Evolutionary conservation across 2,888 invertebrate genomes (phyloP).

Genomic region (Leucoma salicis): DNA sequence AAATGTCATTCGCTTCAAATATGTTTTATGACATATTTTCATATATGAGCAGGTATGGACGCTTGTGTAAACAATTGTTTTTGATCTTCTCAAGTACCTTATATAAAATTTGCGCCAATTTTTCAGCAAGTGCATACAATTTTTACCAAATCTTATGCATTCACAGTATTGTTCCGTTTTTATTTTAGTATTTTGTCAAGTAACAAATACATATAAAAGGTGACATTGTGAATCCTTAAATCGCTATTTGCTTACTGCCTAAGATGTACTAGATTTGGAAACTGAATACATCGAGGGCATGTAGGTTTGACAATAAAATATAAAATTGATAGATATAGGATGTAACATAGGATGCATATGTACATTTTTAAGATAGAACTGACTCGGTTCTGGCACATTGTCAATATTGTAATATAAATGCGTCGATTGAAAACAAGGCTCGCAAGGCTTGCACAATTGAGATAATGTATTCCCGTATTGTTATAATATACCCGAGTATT

Average conservation of each 20-base stretch:
- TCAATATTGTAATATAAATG: slow-evolving; percentile 19
- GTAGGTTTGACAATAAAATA: slow-evolving; percentile 62
- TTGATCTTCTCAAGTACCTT: not conserved
- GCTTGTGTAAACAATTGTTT: too few species aligned
- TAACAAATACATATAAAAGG: not conserved
- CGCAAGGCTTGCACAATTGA: slow-evolving; percentile 27
- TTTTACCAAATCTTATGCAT: not conserved
- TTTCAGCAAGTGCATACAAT: not conserved
- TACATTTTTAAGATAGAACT: slow-evolving; percentile 26
- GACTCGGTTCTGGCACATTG: slow-evolving; percentile 20
- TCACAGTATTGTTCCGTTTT: not conserved
- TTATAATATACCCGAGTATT: slow-evolving; percentile 25
- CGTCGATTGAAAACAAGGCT: slow-evolving; percentile 21
- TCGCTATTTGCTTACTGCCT: not conserved
- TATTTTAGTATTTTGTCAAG: not conserved
- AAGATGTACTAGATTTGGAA: too few species aligned
- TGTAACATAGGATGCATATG: slow-evolving; percentile 28
- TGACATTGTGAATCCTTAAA: not conserved
- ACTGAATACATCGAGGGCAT: slow-evolving; percentile 34
- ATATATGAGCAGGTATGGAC: too few species aligned
- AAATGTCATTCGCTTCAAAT: not conserved
- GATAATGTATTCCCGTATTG: slow-evolving; percentile 19
- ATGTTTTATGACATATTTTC: not conserved
- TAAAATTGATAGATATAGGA: slow-evolving; percentile 29
- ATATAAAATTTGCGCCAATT: not conserved